Percentiles rank a stretch among this genome's conserved stretches.
These are phyloP conservation scores for Furnarius figulus DNA, from an alignment of 2,113 vertebrate species.

Conservation along the genomic window DNA sequence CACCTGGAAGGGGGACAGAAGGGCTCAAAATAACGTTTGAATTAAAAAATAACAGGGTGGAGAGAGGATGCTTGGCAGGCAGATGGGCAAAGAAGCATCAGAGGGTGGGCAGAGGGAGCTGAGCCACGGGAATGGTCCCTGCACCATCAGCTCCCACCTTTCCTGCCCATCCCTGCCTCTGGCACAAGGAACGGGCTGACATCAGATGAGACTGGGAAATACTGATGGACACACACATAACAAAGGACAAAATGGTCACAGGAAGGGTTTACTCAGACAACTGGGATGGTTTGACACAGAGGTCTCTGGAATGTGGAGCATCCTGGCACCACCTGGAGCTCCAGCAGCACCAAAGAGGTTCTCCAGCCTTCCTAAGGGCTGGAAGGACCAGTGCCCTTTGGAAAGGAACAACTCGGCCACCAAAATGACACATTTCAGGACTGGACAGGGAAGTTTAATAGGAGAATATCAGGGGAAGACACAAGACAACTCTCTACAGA, in stretches of 20 bases:
- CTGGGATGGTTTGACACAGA: not conserved
- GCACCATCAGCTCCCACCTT: not conserved
- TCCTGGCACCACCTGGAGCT: accelerated
- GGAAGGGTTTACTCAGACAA: not conserved
- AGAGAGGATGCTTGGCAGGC: not conserved
- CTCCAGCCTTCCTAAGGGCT: not conserved
- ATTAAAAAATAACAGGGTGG: not conserved
- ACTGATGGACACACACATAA: not conserved
- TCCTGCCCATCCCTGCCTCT: not conserved
- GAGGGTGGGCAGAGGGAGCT: not conserved
- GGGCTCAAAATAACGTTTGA: not conserved
- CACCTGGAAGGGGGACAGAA: not conserved
- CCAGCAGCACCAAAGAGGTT: not conserved
- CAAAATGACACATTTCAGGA: not conserved
- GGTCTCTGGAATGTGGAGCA: accelerated
- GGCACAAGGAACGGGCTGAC: not conserved
- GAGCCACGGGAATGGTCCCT: accelerated
- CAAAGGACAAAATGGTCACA: accelerated
- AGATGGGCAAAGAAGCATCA: not conserved
- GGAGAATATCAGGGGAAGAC: not conserved
- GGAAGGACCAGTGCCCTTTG: not conserved
- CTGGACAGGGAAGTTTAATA: not conserved
- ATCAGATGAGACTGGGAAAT: not conserved
- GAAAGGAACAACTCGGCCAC: not conserved
- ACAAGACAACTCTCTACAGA: not conserved